Conservation (phyloP, 1,140 invertebrate genomes). For the Diorhabda sublineata region DNA sequence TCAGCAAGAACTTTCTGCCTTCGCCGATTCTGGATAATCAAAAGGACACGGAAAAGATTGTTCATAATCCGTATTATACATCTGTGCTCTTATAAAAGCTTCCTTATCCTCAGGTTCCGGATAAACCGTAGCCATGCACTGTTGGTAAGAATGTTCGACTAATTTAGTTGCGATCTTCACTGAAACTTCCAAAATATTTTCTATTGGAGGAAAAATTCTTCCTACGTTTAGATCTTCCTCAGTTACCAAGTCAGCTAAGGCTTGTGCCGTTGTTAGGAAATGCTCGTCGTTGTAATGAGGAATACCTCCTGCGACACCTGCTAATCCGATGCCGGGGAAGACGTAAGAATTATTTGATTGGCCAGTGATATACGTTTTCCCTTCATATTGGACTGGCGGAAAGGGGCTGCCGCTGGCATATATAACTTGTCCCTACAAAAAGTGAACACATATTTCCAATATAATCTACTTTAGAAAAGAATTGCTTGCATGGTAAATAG, state of each 20-base stretch:
- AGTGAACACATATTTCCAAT: background rate
- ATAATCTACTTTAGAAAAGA: too few relatives aligned
- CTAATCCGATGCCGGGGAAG: constrained; percentile 90
- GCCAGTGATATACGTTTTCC: constrained; percentile 75
- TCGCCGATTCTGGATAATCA: constrained; percentile 54
- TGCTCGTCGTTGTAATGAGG: constrained; percentile 81
- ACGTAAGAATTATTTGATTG: constrained; percentile 98
- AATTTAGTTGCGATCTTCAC: constrained; percentile 80
- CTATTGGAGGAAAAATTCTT: constrained; percentile 91
- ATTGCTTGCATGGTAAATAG: too few relatives aligned
- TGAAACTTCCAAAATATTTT: constrained; percentile 84
- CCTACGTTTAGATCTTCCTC: constrained; percentile 78
- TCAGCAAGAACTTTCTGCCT: too few relatives aligned
- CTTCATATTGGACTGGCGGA: constrained; percentile 71
- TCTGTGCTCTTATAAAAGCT: constrained; percentile 74
- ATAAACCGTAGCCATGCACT: constrained; percentile 68
- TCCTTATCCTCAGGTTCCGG: constrained; percentile 73
- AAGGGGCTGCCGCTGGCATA: constrained; percentile 95
- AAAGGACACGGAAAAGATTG: constrained; percentile 64
- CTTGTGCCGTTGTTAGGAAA: constrained; percentile 83
- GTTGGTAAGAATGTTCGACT: constrained; percentile 84
- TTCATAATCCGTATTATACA: constrained; percentile 71
- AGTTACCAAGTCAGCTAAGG: constrained; percentile 78
- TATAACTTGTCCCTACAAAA: constrained; percentile 67
- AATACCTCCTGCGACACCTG: constrained; percentile 76